A percentile compares a stretch with the other conserved stretches of the same genome.
phyloP scores from a whole-genome alignment of 2,113 vertebrate species.

The Spea multiplicata region DNA sequence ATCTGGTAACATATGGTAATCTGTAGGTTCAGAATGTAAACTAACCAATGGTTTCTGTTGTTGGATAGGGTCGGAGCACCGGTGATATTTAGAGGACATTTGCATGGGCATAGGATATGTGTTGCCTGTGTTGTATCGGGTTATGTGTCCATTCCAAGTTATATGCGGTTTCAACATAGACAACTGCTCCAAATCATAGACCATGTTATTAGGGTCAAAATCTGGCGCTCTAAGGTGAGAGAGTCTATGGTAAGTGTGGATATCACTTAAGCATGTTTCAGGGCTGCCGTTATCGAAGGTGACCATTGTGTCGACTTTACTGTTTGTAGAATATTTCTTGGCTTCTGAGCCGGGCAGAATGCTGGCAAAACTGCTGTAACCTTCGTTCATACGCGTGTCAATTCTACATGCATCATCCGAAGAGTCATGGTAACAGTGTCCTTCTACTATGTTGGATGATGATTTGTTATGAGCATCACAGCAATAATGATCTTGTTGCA shows the following conservation, averaged over 20 bases:
- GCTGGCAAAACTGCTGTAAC: background rate
- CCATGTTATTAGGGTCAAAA: too few species aligned
- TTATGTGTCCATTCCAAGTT: too few species aligned
- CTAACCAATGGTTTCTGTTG: background rate
- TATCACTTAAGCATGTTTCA: too few species aligned
- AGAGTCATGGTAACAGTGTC: background rate
- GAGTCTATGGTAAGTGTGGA: too few species aligned
- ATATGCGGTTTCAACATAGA: too few species aligned
- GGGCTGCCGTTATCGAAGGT: background rate
- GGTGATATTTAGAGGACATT: background rate
- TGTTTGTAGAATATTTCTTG: too few species aligned
- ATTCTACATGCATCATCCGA: background rate
- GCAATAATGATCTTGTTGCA: background rate
- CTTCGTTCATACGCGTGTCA: background rate
- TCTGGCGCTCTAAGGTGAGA: too few species aligned
- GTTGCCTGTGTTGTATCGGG: background rate
- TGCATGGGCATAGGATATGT: background rate
- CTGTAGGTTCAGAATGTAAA: too few species aligned
- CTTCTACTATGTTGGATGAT: background rate
- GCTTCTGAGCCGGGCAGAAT: background rate
- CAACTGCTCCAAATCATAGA: too few species aligned
- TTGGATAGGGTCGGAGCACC: background rate
- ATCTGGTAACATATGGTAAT: too few species aligned
- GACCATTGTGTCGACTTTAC: background rate
- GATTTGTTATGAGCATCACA: background rate